Evolutionary conservation across 2,113 vertebrate genomes (phyloP).

Genomic region (Axis porcinus): DNA sequence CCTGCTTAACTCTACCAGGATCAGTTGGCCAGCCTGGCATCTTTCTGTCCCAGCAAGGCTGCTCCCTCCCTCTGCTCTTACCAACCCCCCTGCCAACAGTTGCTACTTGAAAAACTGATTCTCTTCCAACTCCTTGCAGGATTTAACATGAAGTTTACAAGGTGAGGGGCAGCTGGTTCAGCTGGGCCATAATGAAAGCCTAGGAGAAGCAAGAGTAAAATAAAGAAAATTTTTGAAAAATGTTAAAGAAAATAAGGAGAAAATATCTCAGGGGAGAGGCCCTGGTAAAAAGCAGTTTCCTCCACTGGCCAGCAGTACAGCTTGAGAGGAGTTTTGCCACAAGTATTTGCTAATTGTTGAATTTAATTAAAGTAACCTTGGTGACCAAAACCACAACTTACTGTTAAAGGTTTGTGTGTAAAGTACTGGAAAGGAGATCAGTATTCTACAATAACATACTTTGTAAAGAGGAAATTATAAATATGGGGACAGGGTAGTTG

Average conservation of each 20-base stretch:
- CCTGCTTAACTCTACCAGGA: neutral
- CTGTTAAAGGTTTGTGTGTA: neutral
- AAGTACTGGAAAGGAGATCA: neutral
- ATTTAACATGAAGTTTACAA: neutral
- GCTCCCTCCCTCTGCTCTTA: neutral
- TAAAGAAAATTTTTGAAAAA: neutral
- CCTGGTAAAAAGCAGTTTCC: neutral
- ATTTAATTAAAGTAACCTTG: constrained; percentile 32
- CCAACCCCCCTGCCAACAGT: neutral
- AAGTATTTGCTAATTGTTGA: neutral
- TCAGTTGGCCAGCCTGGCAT: neutral
- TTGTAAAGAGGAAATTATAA: neutral
- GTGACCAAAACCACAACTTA: neutral
- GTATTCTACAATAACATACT: neutral
- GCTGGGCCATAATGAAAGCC: neutral
- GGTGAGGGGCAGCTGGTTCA: neutral
- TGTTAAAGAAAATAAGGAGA: neutral
- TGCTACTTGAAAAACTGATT: neutral
- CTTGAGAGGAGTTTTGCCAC: neutral
- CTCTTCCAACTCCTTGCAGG: neutral
- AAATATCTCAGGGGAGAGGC: neutral
- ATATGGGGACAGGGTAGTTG: neutral
- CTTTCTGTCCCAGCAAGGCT: no score
- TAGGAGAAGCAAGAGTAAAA: neutral
- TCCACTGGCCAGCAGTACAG: neutral